Evolutionary conservation across 2,797 vertebrate species (phyloP).

Genomic region (Leptoclinus maculatus): DNA sequence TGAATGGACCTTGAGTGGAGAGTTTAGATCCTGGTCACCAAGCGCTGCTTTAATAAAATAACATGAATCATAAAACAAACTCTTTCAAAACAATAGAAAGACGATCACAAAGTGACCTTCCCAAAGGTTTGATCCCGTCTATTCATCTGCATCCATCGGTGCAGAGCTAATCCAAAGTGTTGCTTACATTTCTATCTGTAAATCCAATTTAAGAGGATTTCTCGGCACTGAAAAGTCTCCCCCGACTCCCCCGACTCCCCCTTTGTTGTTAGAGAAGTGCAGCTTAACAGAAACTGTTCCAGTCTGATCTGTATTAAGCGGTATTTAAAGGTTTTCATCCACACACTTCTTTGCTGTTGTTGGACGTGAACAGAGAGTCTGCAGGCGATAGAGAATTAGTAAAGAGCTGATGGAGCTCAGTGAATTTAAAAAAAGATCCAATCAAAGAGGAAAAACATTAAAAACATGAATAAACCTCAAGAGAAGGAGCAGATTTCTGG

Average conservation of each 20-base stretch:
- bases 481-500: slow-evolving; percentile 15
- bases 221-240: slow-evolving; percentile 20
- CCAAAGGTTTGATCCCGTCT: not conserved
- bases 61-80: too few relatives aligned
- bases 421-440: not conserved
- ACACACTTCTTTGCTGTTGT: slow-evolving; percentile 56
- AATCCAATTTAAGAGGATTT: slow-evolving; percentile 43
- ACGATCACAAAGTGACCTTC: not conserved
- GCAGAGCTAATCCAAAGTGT: slow-evolving; percentile 8
- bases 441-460: not conserved
- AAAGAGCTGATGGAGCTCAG: slow-evolving; percentile 8
- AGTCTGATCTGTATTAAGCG: slow-evolving; percentile 72
- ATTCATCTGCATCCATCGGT: not conserved
- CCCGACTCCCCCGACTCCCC: not conserved
- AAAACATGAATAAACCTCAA: not conserved
- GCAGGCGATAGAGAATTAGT: slow-evolving; percentile 37
- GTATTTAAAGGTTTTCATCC: slow-evolving; percentile 48
- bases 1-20: not conserved
- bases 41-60: not conserved
- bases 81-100: not conserved
- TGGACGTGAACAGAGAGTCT: slow-evolving; percentile 47
- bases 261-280: slow-evolving; percentile 36
- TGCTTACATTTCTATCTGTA: slow-evolving; percentile 23
- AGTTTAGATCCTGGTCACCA: not conserved
- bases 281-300: slow-evolving; percentile 46